Evolutionary conservation across 2,113 vertebrate genomes (phyloP).

Genomic region (Reinhardtius hippoglossoides): DNA sequence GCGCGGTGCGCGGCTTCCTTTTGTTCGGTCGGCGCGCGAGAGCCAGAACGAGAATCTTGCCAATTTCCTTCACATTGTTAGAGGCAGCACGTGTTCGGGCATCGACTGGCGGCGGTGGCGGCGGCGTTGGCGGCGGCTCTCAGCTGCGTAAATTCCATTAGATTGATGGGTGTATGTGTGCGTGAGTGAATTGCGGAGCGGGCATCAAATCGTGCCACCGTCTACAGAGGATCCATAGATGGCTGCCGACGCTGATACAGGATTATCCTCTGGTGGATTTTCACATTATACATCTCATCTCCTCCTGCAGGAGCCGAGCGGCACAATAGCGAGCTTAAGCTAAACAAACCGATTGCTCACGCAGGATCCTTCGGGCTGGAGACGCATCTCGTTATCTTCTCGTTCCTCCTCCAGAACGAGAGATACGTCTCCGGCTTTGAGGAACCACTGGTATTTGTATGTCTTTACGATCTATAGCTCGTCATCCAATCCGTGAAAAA

Average conservation of each 20-base stretch:
- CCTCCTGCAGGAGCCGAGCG: constrained; percentile 33
- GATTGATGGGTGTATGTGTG: constrained; percentile 1
- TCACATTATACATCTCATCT: constrained; percentile 66
- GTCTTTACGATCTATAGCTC: too few relatives aligned
- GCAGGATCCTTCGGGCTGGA: too few relatives aligned
- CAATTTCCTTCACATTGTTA: constrained; percentile 42
- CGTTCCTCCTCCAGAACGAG: too few relatives aligned
- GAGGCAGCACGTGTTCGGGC: constrained; percentile 19
- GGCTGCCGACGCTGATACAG: constrained; percentile 57
- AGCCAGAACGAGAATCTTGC: constrained; percentile 26
- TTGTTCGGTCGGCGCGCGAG: constrained; percentile 1
- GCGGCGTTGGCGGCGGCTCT: too few relatives aligned
- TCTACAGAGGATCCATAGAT: constrained; percentile 32
- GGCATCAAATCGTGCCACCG: neutral
- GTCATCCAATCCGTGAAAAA: too few relatives aligned
- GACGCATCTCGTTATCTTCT: too few relatives aligned
- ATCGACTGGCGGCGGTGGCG: neutral
- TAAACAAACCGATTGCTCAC: constrained; percentile 35
- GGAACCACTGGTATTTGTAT: too few relatives aligned
- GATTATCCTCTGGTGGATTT: constrained; percentile 68
- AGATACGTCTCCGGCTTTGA: too few relatives aligned
- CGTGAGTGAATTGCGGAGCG: constrained; percentile 10
- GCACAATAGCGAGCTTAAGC: constrained; percentile 46
- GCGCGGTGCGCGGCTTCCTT: neutral
- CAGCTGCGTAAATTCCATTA: constrained; percentile 8